Evolutionary conservation across 2,888 invertebrate species (phyloP).

Genomic region (Rhorus exstirpatorius): DNA sequence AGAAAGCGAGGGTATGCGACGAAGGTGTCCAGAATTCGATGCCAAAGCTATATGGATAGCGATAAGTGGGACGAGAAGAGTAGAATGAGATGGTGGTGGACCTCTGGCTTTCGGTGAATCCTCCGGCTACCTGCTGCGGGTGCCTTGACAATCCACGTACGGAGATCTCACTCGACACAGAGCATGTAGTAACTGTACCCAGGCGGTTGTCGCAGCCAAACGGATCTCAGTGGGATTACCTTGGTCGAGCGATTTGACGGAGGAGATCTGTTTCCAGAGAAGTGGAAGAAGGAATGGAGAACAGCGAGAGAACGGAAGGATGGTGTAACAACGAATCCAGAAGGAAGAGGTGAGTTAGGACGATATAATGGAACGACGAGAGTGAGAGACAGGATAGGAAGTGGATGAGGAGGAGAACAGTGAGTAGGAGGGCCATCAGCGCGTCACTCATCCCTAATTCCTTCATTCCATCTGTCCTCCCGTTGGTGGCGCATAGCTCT

Average conservation of each 20-base stretch:
- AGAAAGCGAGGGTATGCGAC: slow-evolving; percentile 40
- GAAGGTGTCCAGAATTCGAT: slow-evolving; percentile 63
- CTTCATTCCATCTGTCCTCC: slow-evolving; percentile 81
- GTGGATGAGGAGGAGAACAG: slow-evolving; percentile 69
- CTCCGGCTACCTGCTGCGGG: slow-evolving; percentile 51
- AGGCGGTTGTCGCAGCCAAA: slow-evolving; percentile 71
- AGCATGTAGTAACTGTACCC: slow-evolving; percentile 53
- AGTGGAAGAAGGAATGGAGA: slow-evolving; percentile 41
- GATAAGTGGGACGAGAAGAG: slow-evolving; percentile 61
- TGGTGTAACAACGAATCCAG: slow-evolving; percentile 51
- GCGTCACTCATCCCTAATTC: slow-evolving; percentile 83
- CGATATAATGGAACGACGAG: slow-evolving; percentile 60
- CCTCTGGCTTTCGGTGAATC: slow-evolving; percentile 55
- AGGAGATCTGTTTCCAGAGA: slow-evolving; percentile 71
- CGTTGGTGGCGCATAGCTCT: slow-evolving; percentile 57
- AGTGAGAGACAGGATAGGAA: slow-evolving; percentile 71
- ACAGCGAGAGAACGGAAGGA: slow-evolving; percentile 37
- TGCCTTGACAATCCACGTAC: slow-evolving; percentile 56
- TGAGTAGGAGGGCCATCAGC: slow-evolving; percentile 80
- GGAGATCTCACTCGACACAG: slow-evolving; percentile 43
- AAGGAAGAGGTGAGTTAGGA: slow-evolving; percentile 54
- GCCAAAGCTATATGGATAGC: slow-evolving; percentile 54
- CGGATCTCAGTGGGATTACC: slow-evolving; percentile 77
- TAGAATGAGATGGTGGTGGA: slow-evolving; percentile 59
- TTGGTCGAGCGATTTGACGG: slow-evolving; percentile 77